These are phyloP conservation scores for Emydocephalus ijimae DNA, from an alignment of 2,113 vertebrate species.

Conservation along the genomic window DNA sequence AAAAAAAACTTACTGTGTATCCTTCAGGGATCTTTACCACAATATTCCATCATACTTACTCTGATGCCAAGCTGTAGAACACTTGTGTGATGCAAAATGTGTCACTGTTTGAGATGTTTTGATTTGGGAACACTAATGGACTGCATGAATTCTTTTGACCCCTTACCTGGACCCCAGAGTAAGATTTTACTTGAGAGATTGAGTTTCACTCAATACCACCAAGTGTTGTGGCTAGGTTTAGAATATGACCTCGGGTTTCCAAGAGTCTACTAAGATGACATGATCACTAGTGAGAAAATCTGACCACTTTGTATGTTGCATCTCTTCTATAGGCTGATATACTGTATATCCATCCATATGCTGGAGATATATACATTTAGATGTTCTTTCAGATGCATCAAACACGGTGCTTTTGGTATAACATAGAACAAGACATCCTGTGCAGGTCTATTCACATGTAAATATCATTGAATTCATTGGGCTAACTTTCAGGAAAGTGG, in stretches of 20 bases:
- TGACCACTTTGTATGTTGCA: neutral
- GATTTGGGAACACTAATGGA: slow-evolving; percentile 1
- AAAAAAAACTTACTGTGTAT: neutral
- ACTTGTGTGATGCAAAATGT: neutral
- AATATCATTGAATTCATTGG: neutral
- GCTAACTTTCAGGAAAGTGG: neutral
- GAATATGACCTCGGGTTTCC: neutral
- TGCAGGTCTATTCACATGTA: neutral
- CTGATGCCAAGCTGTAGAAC: neutral
- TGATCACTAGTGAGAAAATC: neutral
- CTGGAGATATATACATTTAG: neutral
- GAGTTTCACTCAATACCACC: neutral
- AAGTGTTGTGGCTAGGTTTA: neutral
- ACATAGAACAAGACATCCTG: neutral
- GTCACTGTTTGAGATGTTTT: slow-evolving; percentile 5
- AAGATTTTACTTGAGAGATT: neutral
- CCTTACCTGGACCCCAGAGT: neutral
- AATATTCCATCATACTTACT: neutral
- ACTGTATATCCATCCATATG: no score
- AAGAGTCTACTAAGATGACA: neutral
- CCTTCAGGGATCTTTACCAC: neutral
- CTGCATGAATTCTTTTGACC: neutral
- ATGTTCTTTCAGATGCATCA: neutral
- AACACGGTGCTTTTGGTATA: neutral
- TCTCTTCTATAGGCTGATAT: neutral